A percentile compares a stretch with the other conserved stretches of the same genome.
Conservation (phyloP, 2,888 invertebrate genomes). For the Drosophila borealis region DNA sequence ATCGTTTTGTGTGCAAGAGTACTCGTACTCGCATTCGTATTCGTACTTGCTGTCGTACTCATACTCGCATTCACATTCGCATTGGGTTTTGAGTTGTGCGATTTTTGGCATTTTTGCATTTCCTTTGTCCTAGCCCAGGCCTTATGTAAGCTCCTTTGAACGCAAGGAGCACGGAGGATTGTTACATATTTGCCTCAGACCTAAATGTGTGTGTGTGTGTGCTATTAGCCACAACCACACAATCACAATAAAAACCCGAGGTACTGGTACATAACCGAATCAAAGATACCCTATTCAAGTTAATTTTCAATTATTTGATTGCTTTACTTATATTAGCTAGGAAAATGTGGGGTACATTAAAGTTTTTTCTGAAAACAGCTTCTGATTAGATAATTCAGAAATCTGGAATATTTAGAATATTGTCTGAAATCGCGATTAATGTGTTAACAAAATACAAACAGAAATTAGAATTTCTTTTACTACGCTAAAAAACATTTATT, state of each 20-base stretch:
- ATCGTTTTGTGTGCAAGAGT: slow-evolving; percentile 74
- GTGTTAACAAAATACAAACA: too few species aligned
- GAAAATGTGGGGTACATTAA: too few species aligned
- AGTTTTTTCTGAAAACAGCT: too few species aligned
- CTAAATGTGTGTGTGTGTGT: slow-evolving; percentile 43
- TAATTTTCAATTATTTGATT: not conserved
- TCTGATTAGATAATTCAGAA: too few species aligned
- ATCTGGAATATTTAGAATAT: too few species aligned
- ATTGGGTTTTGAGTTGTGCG: slow-evolving; percentile 76
- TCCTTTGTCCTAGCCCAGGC: slow-evolving; percentile 72
- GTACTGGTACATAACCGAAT: not conserved
- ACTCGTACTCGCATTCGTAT: slow-evolving; percentile 15
- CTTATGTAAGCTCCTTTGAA: slow-evolving; percentile 71
- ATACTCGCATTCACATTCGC: slow-evolving; percentile 40
- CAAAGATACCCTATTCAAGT: slow-evolving; percentile 25
- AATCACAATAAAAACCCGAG: slow-evolving; percentile 35
- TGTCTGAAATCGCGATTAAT: too few species aligned
- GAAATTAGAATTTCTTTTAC: too few species aligned
- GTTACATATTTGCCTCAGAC: slow-evolving; percentile 69
- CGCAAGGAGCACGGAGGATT: slow-evolving; percentile 60
- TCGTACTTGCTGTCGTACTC: slow-evolving; percentile 24
- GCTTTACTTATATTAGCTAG: too few species aligned
- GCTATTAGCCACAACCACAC: slow-evolving; percentile 53
- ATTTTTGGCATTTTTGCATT: slow-evolving; percentile 83
- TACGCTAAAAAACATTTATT: too few species aligned